Evolutionary conservation across 2,797 vertebrate species (phyloP), one percentile per base, ranked within the genome.

Genomic region (Denticeps clupeoides): DNA sequence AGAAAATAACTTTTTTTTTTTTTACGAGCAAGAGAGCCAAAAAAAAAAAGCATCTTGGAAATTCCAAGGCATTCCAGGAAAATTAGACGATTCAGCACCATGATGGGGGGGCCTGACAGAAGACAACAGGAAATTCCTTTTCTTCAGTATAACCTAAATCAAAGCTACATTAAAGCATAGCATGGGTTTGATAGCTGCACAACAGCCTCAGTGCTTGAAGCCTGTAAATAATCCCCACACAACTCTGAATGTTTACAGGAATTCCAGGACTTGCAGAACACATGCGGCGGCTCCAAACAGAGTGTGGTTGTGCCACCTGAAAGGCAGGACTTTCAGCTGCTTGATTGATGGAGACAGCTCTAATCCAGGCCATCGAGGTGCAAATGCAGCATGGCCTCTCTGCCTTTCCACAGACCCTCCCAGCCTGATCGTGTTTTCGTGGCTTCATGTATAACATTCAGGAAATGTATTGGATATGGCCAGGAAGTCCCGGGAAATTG

Each of bases 1-100:
- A 77, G 73, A 71, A 75, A 74, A 67, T 64, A 56, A 59, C 64
- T 63, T 66, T n/a, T n/a, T n/a, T n/a, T n/a, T n/a, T n/a, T n/a
- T n/a, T n/a, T n/a, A n/a, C n/a, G 29, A 33, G 31, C 35, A 62
- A 58, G 62, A 63, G 15, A 3, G 15, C 23, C 65, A 49, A 60
- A 62, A 64, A 55, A 62, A 60, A 62, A 51, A 56, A 59, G 46
- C 57, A 64, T 68, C 70, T 65, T 63, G 33, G 21, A 48, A 37
- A 49, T 66, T 58, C 55, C 53, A 35, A 45, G 31, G 43, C 47
- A 58, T 70, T 63, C 60, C 59, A 42, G 51, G 50, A 59, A 62
- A 58, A 28, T 55, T 50, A 61, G 48, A 49, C 21, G 26, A 35
- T 51, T 48, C 44, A 33, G 11, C 12, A 35, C 24, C 16, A 15